Base-by-base conservation (phyloP, 2,797 vertebrate species). In the Oreortyx pictus region DNA sequence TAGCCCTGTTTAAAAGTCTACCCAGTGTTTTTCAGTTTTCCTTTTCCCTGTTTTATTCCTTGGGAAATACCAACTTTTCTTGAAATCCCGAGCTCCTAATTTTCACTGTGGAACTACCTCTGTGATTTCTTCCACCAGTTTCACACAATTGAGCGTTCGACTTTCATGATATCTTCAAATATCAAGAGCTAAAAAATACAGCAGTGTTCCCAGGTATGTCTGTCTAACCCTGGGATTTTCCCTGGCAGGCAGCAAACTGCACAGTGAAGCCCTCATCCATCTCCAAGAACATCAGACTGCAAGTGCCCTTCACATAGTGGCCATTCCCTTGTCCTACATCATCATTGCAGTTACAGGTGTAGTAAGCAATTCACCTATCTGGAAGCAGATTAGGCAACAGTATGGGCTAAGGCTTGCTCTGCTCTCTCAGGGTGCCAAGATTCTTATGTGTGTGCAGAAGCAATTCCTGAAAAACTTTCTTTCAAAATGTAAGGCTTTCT, bases 201-300 rank as follows among this genome's bases (percentile, higher is more conserved):
- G 39, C 39, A 27, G 2, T 6, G 2, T 54, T 44, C 49, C 19
- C 0, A 0, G 11, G 5, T 10, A 2, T 7, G 81, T 74, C 39
- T 66, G 20, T 88, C 14, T 4, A 14, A 14, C 12, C 39, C 39
- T 41, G 39, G 39, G 3, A 6, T 5, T 52, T 72, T 77, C 22
- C 41, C 6, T 60, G 25, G 22, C 19, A 60, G 35, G 8, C 14
- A 27, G 7, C 10, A 1, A 9, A 5, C 19, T 25, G 29, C 17
- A 11, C 33, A 35, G 61, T 31, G 18, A 74, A 54, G 1, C 4
- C 16, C 3, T 47, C 5, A 27, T 77, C 22, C 68, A n/a, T 4
- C 22, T 46, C 39, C 13, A 17, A 25, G 13, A 46, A 61, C 56
- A 59, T 23, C 14, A 54, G 80, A 8, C 13, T 25, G 20, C 11